Evolutionary conservation across 2,797 vertebrate species (phyloP).

Genomic region (Muraenolepis orangiensis): DNA sequence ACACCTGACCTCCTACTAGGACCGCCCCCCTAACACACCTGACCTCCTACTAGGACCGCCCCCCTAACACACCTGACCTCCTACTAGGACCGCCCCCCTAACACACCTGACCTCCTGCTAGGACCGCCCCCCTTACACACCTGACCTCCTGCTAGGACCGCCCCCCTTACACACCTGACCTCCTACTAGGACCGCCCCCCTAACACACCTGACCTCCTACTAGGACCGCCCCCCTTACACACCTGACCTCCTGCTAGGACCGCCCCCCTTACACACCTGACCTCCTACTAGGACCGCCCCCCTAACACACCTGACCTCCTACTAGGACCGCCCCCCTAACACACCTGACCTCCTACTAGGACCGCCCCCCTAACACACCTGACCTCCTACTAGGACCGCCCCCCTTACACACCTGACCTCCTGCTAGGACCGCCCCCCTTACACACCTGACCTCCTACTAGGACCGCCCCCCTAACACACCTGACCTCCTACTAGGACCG

Average conservation of each 20-base stretch:
- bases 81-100: background rate
- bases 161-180: background rate
- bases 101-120: background rate
- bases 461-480: background rate
- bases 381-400: background rate
- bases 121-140: background rate
- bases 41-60: background rate
- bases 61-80: background rate
- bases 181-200: background rate
- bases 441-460: background rate
- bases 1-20: background rate
- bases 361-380: background rate
- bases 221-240: background rate
- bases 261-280: background rate
- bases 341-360: background rate
- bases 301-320: background rate
- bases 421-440: slow-evolving; percentile 27
- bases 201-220: no score
- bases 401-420: slow-evolving; percentile 37
- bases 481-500: background rate
- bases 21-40: background rate
- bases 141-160: background rate
- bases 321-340: background rate
- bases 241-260: background rate
- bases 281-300: background rate